phyloP scores from a whole-genome alignment of 2,888 invertebrate species.

The Myopa tessellatipennis region DNA sequence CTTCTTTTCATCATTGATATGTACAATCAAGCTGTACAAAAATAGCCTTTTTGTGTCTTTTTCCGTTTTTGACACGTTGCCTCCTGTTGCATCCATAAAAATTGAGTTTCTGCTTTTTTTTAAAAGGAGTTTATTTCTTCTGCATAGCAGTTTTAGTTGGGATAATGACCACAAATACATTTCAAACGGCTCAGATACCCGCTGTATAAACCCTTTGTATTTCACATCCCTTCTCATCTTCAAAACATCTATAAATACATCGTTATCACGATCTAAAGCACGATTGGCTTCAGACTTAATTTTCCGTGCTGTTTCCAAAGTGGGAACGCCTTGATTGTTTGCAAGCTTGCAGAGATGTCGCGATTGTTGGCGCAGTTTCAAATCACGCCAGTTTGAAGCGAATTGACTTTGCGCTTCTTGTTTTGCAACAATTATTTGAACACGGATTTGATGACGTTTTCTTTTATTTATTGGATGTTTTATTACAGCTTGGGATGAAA shows the following conservation, averaged over 20 bases:
- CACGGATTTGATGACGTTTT: neutral
- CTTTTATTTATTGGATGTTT: neutral
- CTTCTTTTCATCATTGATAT: neutral
- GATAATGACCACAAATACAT: conserved; percentile 3
- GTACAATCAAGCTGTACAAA: neutral
- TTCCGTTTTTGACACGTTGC: neutral
- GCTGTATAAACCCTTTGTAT: neutral
- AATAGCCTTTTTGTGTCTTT: conserved; percentile 5
- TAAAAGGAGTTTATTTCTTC: neutral
- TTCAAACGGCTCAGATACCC: neutral
- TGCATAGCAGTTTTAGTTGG: neutral
- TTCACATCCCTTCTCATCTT: neutral
- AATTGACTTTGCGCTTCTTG: neutral
- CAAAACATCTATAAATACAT: neutral
- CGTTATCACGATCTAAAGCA: neutral
- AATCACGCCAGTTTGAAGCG: conserved; percentile 5
- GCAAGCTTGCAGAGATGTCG: neutral
- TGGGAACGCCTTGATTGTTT: neutral
- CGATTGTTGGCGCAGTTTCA: neutral
- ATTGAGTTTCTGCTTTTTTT: conserved; percentile 4
- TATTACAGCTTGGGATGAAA: neutral
- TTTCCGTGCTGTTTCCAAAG: conserved; percentile 2
- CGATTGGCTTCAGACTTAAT: conserved; percentile 3
- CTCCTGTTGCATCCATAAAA: conserved; percentile 11
- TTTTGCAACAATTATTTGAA: neutral